Conservation (phyloP, 2,113 vertebrate species). For the Raja brachyura region DNA sequence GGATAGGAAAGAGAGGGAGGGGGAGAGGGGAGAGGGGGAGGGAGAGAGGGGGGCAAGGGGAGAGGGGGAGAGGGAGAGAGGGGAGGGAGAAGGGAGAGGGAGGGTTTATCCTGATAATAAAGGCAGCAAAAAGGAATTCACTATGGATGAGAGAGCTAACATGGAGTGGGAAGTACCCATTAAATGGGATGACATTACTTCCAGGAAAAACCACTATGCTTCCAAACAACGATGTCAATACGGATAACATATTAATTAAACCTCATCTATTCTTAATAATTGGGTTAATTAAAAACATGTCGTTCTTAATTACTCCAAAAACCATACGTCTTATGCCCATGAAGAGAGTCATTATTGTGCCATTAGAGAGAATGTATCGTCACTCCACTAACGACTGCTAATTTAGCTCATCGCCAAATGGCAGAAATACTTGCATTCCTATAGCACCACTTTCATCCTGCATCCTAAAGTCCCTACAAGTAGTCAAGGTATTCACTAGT, state of each 20-base stretch:
- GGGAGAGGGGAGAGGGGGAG: too few relatives aligned
- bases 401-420: background rate
- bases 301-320: background rate
- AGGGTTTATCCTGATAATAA: too few relatives aligned
- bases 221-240: background rate
- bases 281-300: background rate
- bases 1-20: too few relatives aligned
- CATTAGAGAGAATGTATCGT: background rate
- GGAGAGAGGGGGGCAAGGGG: too few relatives aligned
- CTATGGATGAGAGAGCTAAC: too few relatives aligned
- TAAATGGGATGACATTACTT: background rate
- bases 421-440: background rate
- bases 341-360: background rate
- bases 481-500: too few relatives aligned
- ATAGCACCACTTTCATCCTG: too few relatives aligned
- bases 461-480: too few relatives aligned
- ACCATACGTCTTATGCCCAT: background rate
- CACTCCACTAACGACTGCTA: background rate
- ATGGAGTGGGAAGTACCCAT: too few relatives aligned
- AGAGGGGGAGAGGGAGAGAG: background rate
- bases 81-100: too few relatives aligned
- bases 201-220: background rate
- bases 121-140: too few relatives aligned
- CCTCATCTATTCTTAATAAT: background rate
- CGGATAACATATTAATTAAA: background rate